These are phyloP conservation scores for Scartelaos histophorus DNA, from an alignment of 2,113 vertebrate species.

Conservation along the genomic window DNA sequence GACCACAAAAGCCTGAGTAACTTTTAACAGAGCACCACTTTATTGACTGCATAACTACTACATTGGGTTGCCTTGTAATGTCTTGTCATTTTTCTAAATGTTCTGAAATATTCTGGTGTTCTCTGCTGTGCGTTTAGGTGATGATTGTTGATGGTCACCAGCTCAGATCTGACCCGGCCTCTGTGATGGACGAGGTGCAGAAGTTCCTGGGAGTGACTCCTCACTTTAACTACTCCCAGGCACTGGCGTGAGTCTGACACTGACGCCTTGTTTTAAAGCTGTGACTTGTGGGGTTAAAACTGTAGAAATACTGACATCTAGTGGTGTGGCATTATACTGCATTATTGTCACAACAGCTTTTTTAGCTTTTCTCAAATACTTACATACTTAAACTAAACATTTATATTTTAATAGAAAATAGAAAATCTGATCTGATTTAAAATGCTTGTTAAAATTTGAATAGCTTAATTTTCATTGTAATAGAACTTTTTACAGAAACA, in stretches of 20 bases:
- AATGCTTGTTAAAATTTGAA: no score
- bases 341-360: background rate
- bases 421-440: no score
- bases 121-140: conserved; percentile 74
- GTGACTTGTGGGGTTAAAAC: background rate
- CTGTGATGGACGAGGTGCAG: conserved; percentile 96
- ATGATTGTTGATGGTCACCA: conserved; percentile 97
- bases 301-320: conserved; percentile 62
- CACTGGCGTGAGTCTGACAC: conserved; percentile 85
- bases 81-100: no score
- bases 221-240: conserved; percentile 95
- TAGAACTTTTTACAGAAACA: background rate
- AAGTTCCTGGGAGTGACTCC: conserved; percentile 94
- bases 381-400: background rate
- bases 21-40: background rate
- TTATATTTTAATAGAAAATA: no score
- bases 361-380: background rate
- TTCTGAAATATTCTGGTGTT: background rate
- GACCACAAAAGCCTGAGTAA: background rate
- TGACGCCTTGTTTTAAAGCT: background rate
- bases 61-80: no score
- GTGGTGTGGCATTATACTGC: background rate
- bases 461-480: background rate
- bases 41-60: background rate
- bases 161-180: conserved; percentile 87